A percentile compares a stretch with the other conserved stretches of the same genome.
Conservation (phyloP, 92 coral and sea anemone species). For the Micromussa lordhowensis region DNA sequence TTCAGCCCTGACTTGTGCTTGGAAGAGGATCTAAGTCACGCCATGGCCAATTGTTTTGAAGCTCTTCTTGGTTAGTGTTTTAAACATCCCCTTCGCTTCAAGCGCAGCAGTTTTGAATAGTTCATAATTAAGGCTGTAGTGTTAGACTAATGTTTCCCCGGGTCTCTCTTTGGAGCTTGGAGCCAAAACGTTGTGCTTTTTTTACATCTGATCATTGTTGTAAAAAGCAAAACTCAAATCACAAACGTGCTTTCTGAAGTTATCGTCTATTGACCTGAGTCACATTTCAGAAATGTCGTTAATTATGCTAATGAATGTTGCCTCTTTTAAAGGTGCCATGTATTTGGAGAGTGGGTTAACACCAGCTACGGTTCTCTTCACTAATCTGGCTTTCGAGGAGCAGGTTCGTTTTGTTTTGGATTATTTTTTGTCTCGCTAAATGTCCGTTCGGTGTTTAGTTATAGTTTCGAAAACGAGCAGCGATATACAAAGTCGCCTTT, state of each 20-base stretch:
- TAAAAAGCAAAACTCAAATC: too few species aligned
- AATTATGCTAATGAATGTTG: not conserved
- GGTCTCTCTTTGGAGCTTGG: too few species aligned
- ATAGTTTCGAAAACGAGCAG: not conserved
- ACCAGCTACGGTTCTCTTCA: constrained; percentile 73
- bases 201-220: too few species aligned
- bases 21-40: constrained; percentile 95
- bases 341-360: constrained; percentile 85
- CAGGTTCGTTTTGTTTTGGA: constrained; percentile 48
- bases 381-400: constrained; percentile 83
- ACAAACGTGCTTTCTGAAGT: not conserved
- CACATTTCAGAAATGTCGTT: not conserved
- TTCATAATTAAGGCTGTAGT: too few species aligned
- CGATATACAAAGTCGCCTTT: not conserved
- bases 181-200: too few species aligned
- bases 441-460: too few species aligned
- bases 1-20: constrained; percentile 92
- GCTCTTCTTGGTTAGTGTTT: constrained; percentile 82
- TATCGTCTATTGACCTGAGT: not conserved
- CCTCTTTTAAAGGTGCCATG: constrained; percentile 74
- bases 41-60: constrained; percentile 99
- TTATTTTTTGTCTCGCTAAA: not conserved
- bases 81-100: not conserved
- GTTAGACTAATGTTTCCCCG: too few species aligned
- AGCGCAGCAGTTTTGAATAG: not conserved